Percentiles rank a stretch among this genome's conserved stretches.
These are phyloP conservation scores for Listrodromus nycthemerus DNA, from an alignment of 2,888 invertebrate genomes.

Conservation along the genomic window DNA sequence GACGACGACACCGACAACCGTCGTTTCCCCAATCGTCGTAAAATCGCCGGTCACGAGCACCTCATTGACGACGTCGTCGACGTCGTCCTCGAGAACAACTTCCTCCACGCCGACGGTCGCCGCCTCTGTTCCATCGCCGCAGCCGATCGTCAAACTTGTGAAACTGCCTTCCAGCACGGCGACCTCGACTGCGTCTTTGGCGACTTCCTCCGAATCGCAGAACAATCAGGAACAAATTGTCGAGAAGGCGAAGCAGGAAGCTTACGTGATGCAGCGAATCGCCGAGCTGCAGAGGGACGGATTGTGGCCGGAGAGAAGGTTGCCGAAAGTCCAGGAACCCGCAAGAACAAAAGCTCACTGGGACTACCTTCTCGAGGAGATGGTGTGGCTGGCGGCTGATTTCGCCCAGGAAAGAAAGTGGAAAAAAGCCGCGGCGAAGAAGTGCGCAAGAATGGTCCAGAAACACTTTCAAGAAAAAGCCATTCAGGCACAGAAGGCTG, in stretches of 20 bases:
- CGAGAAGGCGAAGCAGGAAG: slow-evolving; percentile 96
- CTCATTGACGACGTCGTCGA: slow-evolving; percentile 25
- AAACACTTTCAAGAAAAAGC: slow-evolving; percentile 97
- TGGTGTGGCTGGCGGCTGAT: slow-evolving; percentile 99
- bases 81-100: slow-evolving; percentile 51
- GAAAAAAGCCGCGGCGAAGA: slow-evolving; percentile 98
- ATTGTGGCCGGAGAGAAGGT: slow-evolving; percentile 95
- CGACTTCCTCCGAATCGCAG: slow-evolving; percentile 78
- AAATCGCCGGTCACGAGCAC: slow-evolving; percentile 73
- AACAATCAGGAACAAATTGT: slow-evolving; percentile 91
- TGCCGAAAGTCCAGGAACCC: slow-evolving; percentile 97
- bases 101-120: slow-evolving; percentile 60
- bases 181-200: slow-evolving; percentile 1
- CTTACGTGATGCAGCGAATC: slow-evolving; percentile 96
- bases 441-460: slow-evolving; percentile 96
- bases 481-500: slow-evolving; percentile 94
- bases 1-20: slow-evolving; percentile 56
- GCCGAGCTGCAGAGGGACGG: slow-evolving; percentile 97
- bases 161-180: slow-evolving; percentile 76
- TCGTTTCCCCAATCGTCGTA: slow-evolving; percentile 81
- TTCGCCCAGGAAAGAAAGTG: slow-evolving; percentile 99
- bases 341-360: slow-evolving; percentile 97
- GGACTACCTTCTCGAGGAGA: slow-evolving; percentile 99
- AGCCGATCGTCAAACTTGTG: slow-evolving; percentile 81
- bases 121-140: slow-evolving; percentile 65